A percentile compares a stretch with the other conserved stretches of the same genome.
phyloP scores from a whole-genome alignment of 2,797 vertebrate genomes.

The Coregonus suidteri region DNA sequence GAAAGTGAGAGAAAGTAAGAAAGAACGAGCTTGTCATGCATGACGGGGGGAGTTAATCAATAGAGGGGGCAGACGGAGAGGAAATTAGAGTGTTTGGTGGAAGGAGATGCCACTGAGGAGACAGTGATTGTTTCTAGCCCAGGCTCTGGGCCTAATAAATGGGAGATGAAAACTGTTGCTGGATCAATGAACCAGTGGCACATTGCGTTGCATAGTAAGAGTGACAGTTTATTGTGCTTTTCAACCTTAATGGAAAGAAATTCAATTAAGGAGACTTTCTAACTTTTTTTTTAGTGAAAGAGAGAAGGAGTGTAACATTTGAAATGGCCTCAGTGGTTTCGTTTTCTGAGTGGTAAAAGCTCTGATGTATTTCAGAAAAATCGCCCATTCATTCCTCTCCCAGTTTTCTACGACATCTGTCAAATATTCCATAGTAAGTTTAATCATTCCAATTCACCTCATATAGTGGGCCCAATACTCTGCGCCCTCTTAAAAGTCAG shows the following conservation, averaged over 20 bases:
- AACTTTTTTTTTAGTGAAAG: not conserved
- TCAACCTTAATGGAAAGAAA: conserved; percentile 22
- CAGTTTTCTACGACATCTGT: too few relatives aligned
- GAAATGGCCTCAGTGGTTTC: not conserved
- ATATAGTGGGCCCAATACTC: too few relatives aligned
- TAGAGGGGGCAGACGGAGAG: not conserved
- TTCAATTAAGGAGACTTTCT: conserved; percentile 27
- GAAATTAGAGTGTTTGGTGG: conserved; percentile 5
- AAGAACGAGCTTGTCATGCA: not conserved
- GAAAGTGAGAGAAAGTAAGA: too few relatives aligned
- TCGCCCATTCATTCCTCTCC: not conserved
- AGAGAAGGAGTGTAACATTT: too few relatives aligned
- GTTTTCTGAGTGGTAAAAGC: too few relatives aligned
- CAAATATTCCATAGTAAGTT: conserved; percentile 4
- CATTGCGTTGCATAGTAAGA: not conserved
- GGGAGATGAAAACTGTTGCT: not conserved
- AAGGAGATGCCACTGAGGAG: not conserved
- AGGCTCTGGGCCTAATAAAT: too few relatives aligned
- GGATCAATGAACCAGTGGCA: conserved; percentile 1
- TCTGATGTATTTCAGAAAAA: not conserved
- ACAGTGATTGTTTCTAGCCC: too few relatives aligned
- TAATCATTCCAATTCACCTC: not conserved
- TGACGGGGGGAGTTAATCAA: conserved; percentile 9
- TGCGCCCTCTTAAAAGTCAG: too few relatives aligned
- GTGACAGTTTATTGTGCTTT: conserved; percentile 6